A percentile compares a stretch with the other conserved stretches of the same genome.
Evolutionary conservation across 2,113 vertebrate species (phyloP).

Genomic region (cat (Felis catus)): DNA sequence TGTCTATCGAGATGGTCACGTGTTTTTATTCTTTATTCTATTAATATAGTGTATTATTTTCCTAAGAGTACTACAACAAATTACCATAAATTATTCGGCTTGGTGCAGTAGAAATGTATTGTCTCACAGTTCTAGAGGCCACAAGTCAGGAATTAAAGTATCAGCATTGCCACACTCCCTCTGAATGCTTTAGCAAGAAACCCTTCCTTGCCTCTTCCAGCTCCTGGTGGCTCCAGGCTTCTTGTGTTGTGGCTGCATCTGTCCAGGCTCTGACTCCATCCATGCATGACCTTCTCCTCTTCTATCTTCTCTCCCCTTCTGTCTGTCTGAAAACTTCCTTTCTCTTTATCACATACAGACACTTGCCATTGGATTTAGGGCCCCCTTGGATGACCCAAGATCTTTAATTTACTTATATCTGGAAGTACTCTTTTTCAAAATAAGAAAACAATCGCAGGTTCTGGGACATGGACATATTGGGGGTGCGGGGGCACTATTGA

Average conservation of each 20-base stretch:
- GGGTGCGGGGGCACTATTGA: background rate
- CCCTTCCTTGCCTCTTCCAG: background rate
- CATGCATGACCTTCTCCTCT: background rate
- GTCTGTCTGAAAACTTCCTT: background rate
- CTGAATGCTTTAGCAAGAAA: background rate
- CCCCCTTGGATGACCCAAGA: background rate
- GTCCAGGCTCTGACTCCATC: background rate
- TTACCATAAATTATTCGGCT: background rate
- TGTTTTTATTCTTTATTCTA: background rate
- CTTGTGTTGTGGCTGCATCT: background rate
- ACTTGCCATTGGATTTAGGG: background rate
- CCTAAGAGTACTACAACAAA: background rate
- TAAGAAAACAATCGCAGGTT: background rate
- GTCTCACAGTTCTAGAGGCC: background rate
- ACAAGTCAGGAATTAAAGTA: background rate
- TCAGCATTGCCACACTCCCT: background rate
- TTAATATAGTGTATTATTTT: background rate
- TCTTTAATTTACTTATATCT: background rate
- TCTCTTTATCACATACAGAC: background rate
- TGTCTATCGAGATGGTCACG: background rate
- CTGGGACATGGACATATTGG: background rate
- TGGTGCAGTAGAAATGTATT: background rate
- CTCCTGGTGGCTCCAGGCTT: background rate
- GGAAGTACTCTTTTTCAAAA: background rate
- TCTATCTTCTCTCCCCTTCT: background rate